Conservation (phyloP, 2,113 vertebrate species). For the Odontesthes bonariensis region DNA sequence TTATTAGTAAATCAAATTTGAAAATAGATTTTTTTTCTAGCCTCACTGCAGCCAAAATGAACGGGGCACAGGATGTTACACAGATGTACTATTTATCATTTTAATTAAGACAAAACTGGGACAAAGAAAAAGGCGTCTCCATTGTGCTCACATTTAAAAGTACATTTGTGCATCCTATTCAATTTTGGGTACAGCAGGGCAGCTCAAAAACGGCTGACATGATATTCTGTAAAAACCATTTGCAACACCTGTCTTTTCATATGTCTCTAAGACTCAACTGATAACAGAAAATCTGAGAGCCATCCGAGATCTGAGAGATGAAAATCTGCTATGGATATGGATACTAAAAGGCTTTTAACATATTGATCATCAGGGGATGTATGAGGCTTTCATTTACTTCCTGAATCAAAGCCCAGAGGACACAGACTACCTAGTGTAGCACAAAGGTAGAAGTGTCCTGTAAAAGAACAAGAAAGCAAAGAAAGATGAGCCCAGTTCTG, state of each 20-base stretch:
- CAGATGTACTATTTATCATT: constrained; percentile 56
- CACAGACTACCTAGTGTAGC: constrained; percentile 1
- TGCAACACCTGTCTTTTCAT: constrained; percentile 11
- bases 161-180: neutral
- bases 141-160: constrained; percentile 28
- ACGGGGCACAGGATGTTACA: constrained; percentile 34
- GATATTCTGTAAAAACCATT: constrained; percentile 13
- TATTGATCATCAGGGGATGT: constrained; percentile 26
- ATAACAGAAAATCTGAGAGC: neutral
- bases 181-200: neutral
- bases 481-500: neutral
- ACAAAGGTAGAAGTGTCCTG: constrained; percentile 8
- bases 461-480: constrained; percentile 1
- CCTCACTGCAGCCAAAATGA: constrained; percentile 45
- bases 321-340: constrained; percentile 16
- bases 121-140: constrained; percentile 19
- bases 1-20: constrained; percentile 72
- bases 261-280: neutral
- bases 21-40: constrained; percentile 52
- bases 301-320: constrained; percentile 22
- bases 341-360: constrained; percentile 50
- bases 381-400: constrained; percentile 22
- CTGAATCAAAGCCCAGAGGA: constrained; percentile 47
- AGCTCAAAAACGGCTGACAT: neutral
- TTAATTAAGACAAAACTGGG: constrained; percentile 58